Evolutionary conservation across 2,113 vertebrate species (phyloP), one percentile per base, ranked within the genome.

Genomic region (Scopus umbretta): DNA sequence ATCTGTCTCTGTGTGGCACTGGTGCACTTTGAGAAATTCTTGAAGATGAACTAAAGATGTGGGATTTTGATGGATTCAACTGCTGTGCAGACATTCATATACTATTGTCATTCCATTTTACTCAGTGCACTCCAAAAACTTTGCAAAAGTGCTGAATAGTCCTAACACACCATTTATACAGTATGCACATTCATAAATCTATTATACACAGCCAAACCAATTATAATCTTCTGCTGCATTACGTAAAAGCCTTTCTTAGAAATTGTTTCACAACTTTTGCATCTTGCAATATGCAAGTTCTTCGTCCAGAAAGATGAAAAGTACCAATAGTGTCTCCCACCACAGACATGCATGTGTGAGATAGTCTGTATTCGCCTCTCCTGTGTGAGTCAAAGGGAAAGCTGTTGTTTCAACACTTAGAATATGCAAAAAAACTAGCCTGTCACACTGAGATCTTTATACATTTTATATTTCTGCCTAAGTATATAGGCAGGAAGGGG

Each of bases 1-100:
- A 0, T 89, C 92, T 95, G 96, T 97, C 96, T 96, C 94, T 94
- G 73, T 95, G 94, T 94, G 97, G 96, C 97, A 97, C 91, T 97
- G 94, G 91, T 96, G 94, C 80, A 92, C 94, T 96, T 96, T 50
- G 73, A 95, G 78, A 97, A 87, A 79, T 89, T 87, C 83, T 62
- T 63, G 40, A 90, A 47, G 86, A 93, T 74, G 56, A 56, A 65
- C 32, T 75, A 36, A 95, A 89, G 66, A 87, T 82, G 65, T 65
- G 61, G 29, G 62, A 66, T 92, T 91, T 86, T 72, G 68, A 67
- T 45, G 34, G 52, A 56, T 88, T 75, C 45, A 49, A 6, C 70
- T 62, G 29, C 80, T 82, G 12, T 82, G 56, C 76, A 85, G 83
- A 66, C 20, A 36, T 89, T 84, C 72, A 27, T 65, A 13, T 85